These are phyloP conservation scores for Colletes gigas DNA, from an alignment of 1,140 invertebrate genomes.

Conservation along the genomic window DNA sequence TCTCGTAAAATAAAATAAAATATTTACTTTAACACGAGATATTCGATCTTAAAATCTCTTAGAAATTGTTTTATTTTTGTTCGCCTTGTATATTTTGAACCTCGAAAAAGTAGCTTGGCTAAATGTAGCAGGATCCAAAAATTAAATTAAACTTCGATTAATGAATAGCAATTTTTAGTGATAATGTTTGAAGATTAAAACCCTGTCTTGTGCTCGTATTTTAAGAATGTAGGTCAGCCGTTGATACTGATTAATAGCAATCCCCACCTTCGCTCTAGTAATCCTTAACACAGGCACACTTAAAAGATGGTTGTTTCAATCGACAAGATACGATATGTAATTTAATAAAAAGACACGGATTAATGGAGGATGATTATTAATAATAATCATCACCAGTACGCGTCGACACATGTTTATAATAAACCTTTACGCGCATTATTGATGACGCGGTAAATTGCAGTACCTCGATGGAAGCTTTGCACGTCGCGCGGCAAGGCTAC, in stretches of 20 bases:
- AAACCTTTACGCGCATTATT: slow-evolving; percentile 38
- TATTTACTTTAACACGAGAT: no score
- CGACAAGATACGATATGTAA: background rate
- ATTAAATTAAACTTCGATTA: no score
- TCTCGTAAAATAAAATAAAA: no score
- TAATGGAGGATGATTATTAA: slow-evolving; percentile 23
- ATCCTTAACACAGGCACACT: background rate
- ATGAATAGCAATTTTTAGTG: no score
- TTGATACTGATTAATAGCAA: slow-evolving; percentile 10
- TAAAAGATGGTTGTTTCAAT: slow-evolving; percentile 15
- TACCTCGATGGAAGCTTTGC: slow-evolving; percentile 8
- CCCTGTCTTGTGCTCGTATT: background rate
- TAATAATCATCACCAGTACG: slow-evolving; percentile 17
- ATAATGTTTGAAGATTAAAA: background rate
- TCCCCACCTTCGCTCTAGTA: background rate
- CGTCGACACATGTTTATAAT: slow-evolving; percentile 30
- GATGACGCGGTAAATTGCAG: slow-evolving; percentile 35
- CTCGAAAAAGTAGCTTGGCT: no score
- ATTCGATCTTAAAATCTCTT: no score
- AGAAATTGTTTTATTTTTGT: no score
- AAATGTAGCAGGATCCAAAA: no score
- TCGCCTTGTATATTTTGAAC: no score
- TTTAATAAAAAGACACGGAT: slow-evolving; percentile 9
- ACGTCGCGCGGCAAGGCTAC: slow-evolving; percentile 23
- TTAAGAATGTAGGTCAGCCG: background rate